phyloP scores from a whole-genome alignment of 2,113 vertebrate genomes.

The Ornithorhynchus anatinus region DNA sequence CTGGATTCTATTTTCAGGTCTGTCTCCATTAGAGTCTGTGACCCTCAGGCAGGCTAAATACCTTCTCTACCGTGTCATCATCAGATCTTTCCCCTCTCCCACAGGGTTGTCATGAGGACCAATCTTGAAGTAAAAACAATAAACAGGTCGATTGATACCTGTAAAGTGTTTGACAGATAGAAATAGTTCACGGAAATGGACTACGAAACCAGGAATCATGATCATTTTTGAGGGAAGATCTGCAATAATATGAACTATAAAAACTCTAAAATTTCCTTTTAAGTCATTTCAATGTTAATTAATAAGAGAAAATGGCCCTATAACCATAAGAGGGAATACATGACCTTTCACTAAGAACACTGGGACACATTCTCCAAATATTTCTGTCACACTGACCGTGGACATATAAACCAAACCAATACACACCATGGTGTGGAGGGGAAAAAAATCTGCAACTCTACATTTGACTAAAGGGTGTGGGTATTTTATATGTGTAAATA shows the following conservation, averaged over 20 bases:
- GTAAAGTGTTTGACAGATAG: no score
- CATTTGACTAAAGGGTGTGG: constrained; percentile 51
- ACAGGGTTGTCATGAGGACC: background rate
- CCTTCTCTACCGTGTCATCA: no score
- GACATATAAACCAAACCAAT: constrained; percentile 41
- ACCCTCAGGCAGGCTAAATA: background rate
- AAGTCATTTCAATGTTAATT: constrained; percentile 20
- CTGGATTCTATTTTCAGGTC: background rate
- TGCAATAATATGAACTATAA: background rate
- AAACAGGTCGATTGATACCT: no score
- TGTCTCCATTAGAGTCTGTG: background rate
- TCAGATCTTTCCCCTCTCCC: background rate
- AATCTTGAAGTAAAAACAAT: no score
- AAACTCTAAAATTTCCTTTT: background rate
- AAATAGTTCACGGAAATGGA: no score
- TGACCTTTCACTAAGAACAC: constrained; percentile 39
- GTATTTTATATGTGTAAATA: constrained; percentile 56
- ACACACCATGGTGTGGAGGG: constrained; percentile 57
- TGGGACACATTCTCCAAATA: constrained; percentile 60
- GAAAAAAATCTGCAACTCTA: constrained; percentile 35
- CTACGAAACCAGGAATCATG: no score
- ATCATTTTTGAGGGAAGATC: background rate
- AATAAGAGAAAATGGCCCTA: constrained; percentile 51
- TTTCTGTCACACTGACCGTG: constrained; percentile 51
- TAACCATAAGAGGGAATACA: constrained; percentile 41